Evolutionary conservation across 2,888 invertebrate species (phyloP).

Genomic region (Neelides folsomi): DNA sequence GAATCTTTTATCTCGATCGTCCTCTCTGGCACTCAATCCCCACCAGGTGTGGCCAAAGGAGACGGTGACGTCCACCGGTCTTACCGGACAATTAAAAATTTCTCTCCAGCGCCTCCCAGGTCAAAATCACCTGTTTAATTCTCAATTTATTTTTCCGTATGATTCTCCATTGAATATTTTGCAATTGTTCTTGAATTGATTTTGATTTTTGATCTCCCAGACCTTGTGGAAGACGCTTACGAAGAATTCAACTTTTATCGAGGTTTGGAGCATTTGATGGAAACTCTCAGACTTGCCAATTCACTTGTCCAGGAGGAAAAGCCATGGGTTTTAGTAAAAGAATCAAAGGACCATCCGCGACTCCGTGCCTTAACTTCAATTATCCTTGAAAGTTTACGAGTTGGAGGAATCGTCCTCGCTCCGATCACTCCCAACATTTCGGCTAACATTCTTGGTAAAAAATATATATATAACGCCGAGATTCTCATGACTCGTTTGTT

Average conservation of each 20-base stretch:
- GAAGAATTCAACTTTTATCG: slow-evolving; percentile 65
- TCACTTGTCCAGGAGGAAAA: slow-evolving; percentile 68
- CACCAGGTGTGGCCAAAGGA: slow-evolving; percentile 52
- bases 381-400: slow-evolving; percentile 69
- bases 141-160: not conserved
- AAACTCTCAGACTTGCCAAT: slow-evolving; percentile 63
- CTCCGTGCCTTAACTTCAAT: slow-evolving; percentile 64
- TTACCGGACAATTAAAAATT: slow-evolving; percentile 44
- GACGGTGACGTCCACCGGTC: slow-evolving; percentile 36
- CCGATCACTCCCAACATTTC: slow-evolving; percentile 71
- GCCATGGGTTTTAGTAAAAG: slow-evolving; percentile 75
- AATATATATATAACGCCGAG: no score
- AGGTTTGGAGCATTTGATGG: slow-evolving; percentile 63
- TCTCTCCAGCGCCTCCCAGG: slow-evolving; percentile 47
- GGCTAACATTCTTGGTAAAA: slow-evolving; percentile 47
- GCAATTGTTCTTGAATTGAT: not conserved
- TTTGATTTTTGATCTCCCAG: slow-evolving; percentile 37
- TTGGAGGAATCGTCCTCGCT: slow-evolving; percentile 63
- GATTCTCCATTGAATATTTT: not conserved
- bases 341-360: slow-evolving; percentile 39
- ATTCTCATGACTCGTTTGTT: no score
- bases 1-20: slow-evolving; percentile 71
- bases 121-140: slow-evolving; percentile 39
- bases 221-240: slow-evolving; percentile 54
- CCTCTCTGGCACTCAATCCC: slow-evolving; percentile 66